These are phyloP conservation scores for Portevinia maculata DNA, from an alignment of 2,888 invertebrate genomes.

Conservation along the genomic window DNA sequence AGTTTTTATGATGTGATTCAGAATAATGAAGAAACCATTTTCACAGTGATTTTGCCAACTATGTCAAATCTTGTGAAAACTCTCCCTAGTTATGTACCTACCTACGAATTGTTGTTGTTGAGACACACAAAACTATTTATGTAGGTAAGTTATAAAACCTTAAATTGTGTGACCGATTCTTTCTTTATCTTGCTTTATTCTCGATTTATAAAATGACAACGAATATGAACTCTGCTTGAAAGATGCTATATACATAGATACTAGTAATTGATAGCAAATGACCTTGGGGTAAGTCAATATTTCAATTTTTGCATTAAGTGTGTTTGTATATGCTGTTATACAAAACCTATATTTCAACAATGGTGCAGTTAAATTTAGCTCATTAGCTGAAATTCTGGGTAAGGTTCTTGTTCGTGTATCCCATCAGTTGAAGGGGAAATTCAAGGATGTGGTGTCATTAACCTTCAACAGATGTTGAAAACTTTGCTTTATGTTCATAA, in stretches of 20 bases:
- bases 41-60: conserved; percentile 15
- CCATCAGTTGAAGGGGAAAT: background rate
- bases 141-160: conserved; percentile 9
- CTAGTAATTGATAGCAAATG: conserved; percentile 5
- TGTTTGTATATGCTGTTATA: background rate
- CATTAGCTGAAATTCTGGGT: background rate
- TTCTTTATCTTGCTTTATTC: background rate
- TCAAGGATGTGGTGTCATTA: conserved; percentile 46
- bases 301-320: background rate
- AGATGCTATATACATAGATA: too few relatives aligned
- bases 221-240: conserved; percentile 19
- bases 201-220: background rate
- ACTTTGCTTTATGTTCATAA: conserved; percentile 7
- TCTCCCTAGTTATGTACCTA: background rate
- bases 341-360: background rate
- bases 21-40: background rate
- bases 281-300: conserved; percentile 15
- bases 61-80: conserved; percentile 22
- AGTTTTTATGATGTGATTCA: background rate
- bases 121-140: background rate
- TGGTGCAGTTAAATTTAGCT: conserved; percentile 29
- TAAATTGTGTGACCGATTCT: too few relatives aligned
- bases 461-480: conserved; percentile 9
- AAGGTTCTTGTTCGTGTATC: background rate
- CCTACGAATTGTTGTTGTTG: too few relatives aligned